Evolutionary conservation across 92 coral and sea anemone genomes (phyloP), one percentile per base, ranked within the genome.

Genomic region (Muricea muricata): DNA sequence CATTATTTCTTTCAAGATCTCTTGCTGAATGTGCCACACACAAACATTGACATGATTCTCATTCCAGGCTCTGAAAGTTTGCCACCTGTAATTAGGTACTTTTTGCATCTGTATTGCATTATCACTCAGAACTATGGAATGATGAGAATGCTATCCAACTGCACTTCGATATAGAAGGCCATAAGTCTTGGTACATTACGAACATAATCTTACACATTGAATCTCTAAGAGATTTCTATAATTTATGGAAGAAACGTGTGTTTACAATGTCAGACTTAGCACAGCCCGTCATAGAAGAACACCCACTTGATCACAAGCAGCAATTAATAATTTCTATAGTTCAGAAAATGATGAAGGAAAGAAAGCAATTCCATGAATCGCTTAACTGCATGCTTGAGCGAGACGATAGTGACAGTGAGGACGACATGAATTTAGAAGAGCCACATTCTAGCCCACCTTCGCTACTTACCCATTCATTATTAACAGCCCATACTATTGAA

Each of bases 1-100:
- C 57, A 52, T 0, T 84, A 48, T 31, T 72, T 52, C 31, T 73
- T 10, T 84, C n/a, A n/a, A n/a, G n/a, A n/a, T n/a, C n/a, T n/a
- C 10, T 21, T 84, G 26, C 7, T 84, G 40, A 34, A 73, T 23
- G 68, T 60, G 23, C 24, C 61, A 0, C 61, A 54, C 24, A 18
- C 0, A 54, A 17, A 0, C 24, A 23, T 18, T 12, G 32, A 18
- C 10, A 1, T 35, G 1, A 34, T 8, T 0, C 1, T 1, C 7
- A 63, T 65, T 26, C 66, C 46, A 0, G 48, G 50, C 33, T 33
- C 29, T 21, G 67, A 69, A 10, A 12, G 25, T 6, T 14, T 82
- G 18, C 86, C 86, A 10, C 6, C 21, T 0, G 21, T 28, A 0
- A 23, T 82, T 1, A 52, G 41, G 41, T 37, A 71, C 24, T 7